phyloP scores from a whole-genome alignment of 2,888 invertebrate species.

The Aquatica leii region DNA sequence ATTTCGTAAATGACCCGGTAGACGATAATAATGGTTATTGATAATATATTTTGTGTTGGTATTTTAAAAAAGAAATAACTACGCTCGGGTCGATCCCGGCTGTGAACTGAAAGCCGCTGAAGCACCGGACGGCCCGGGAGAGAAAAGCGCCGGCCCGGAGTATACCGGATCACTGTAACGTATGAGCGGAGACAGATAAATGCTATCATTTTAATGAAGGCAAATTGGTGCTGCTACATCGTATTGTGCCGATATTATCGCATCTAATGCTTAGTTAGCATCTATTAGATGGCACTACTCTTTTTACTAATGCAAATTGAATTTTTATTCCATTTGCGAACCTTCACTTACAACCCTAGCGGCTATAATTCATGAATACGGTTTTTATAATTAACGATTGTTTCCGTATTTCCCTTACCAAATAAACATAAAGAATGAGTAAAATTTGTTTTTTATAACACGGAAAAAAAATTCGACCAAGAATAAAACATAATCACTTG shows the following conservation, averaged over 20 bases:
- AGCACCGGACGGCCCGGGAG: conserved; percentile 58
- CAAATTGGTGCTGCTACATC: conserved; percentile 20
- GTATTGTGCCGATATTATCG: conserved; percentile 18
- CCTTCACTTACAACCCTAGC: no score
- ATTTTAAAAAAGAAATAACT: conserved; percentile 39
- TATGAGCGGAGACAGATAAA: conserved; percentile 36
- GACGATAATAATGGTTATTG: no score
- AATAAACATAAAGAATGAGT: no score
- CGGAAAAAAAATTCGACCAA: no score
- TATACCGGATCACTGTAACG: conserved; percentile 42
- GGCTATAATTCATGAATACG: no score
- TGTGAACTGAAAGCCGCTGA: conserved; percentile 51
- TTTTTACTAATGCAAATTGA: no score
- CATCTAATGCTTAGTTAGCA: background rate
- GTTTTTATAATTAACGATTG: no score
- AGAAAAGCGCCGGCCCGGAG: conserved; percentile 64
- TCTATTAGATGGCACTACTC: background rate
- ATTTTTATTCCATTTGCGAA: no score
- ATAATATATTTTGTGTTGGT: conserved; percentile 24
- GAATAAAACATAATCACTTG: no score
- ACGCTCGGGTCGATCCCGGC: conserved; percentile 55
- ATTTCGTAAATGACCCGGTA: no score
- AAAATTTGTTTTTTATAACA: no score
- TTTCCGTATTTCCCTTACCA: no score
- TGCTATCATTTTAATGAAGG: conserved; percentile 31